phyloP scores from a whole-genome alignment of 92 coral and sea anemone species.

The Zoanthus gigantus region DNA sequence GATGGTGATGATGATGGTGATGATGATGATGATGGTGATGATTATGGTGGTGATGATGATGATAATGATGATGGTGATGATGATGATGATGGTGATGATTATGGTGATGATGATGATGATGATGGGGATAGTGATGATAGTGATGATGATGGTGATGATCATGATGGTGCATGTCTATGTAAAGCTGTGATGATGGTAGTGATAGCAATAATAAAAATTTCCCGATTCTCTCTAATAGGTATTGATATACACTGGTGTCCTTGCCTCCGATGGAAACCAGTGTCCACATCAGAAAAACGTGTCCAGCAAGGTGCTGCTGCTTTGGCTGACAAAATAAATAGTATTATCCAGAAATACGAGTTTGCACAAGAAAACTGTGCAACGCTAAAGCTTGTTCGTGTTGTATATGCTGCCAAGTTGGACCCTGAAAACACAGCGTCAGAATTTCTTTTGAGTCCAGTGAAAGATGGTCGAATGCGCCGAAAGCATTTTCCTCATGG shows the following conservation, averaged over 20 bases:
- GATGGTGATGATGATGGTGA: not conserved
- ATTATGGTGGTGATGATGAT: not conserved
- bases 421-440: constrained; percentile 47
- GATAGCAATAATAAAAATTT: not conserved
- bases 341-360: constrained; percentile 55
- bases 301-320: constrained; percentile 69
- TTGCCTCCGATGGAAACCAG: constrained; percentile 72
- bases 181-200: not conserved
- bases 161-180: not conserved
- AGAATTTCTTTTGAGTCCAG: constrained; percentile 60
- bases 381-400: constrained; percentile 61
- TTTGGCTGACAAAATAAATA: constrained; percentile 72
- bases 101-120: not conserved
- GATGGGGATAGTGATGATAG: not conserved
- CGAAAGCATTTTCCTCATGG: constrained; percentile 66
- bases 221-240: constrained; percentile 51
- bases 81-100: not conserved
- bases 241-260: constrained; percentile 85
- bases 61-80: too few species aligned
- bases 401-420: constrained; percentile 71
- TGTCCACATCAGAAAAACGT: constrained; percentile 41
- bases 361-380: constrained; percentile 59
- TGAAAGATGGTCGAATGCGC: constrained; percentile 60
- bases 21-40: too few species aligned
- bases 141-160: not conserved